Conservation (phyloP, 92 coral and sea anemone species). For the Epizoanthus illoricatus region DNA sequence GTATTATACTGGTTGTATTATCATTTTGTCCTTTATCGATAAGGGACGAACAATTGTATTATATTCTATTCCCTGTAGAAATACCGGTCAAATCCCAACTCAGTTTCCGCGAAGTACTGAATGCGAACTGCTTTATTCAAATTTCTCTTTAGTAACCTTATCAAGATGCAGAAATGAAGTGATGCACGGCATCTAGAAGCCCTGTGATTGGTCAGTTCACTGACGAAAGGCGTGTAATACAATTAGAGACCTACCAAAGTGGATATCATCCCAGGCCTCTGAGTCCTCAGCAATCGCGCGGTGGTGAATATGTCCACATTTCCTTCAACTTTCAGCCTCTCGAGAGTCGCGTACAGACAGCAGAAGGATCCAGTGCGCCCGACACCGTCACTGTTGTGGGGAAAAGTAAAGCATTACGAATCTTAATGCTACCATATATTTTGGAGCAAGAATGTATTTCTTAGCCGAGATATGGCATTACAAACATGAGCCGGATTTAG, state of each 20-base stretch:
- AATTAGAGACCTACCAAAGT: slow-evolving; percentile 1
- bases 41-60: too few species aligned
- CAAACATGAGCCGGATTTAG: too few species aligned
- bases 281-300: slow-evolving; percentile 24
- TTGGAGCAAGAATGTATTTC: too few species aligned
- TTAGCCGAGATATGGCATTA: too few species aligned
- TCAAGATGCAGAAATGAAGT: neutral
- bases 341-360: slow-evolving; percentile 26
- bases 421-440: too few species aligned
- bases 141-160: too few species aligned
- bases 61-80: too few species aligned
- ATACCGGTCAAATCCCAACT: too few species aligned
- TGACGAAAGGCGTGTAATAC: neutral
- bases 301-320: slow-evolving; percentile 20
- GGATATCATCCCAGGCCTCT: slow-evolving; percentile 34
- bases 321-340: slow-evolving; percentile 34
- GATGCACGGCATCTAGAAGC: neutral
- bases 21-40: neutral
- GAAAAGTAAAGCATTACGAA: too few species aligned
- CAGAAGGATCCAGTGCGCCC: slow-evolving; percentile 48
- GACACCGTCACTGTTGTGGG: slow-evolving; percentile 32
- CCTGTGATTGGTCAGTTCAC: neutral
- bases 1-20: neutral
- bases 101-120: too few species aligned
- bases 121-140: too few species aligned